phyloP scores from a whole-genome alignment of 2,113 vertebrate genomes.

The rat (Rattus norvegicus) region GRCr8 NC_086027.1:42861001-42861500 shows the following conservation, averaged over 20 bases:
- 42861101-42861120: background rate
- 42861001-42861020: background rate
- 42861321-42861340: background rate
- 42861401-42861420: background rate
- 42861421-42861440: background rate
- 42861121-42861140: background rate
- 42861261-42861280: background rate
- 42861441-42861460: background rate
- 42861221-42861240: background rate
- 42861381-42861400: background rate
- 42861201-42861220: background rate
- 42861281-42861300: background rate
- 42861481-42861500: background rate
- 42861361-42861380: accelerated
- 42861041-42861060: background rate
- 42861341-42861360: background rate
- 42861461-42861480: constrained; percentile 14
- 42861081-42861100: background rate
- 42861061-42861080: background rate
- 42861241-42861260: background rate
- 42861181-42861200: background rate
- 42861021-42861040: background rate
- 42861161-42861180: background rate
- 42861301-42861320: background rate
- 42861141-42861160: background rate